Percentiles rank a stretch among this genome's conserved stretches.
These are phyloP conservation scores for Ypsolopha scabrella DNA, from an alignment of 2,888 invertebrate genomes.

Conservation along the genomic window DNA sequence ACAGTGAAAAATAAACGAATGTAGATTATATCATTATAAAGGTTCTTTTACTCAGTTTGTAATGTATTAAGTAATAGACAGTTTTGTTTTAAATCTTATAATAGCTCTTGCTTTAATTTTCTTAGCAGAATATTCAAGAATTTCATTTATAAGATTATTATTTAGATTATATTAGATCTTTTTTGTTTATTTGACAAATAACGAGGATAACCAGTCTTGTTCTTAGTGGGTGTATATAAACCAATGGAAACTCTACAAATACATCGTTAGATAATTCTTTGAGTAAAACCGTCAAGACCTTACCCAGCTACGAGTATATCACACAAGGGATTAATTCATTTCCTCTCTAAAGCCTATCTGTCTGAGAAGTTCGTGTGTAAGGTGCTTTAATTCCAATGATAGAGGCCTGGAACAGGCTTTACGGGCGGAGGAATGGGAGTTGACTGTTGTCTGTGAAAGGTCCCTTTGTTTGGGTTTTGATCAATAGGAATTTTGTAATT, in stretches of 20 bases:
- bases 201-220: no score
- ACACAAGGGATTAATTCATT: slow-evolving; percentile 1
- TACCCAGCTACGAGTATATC: background rate
- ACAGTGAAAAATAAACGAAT: no score
- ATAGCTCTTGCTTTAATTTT: no score
- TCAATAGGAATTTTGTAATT: background rate
- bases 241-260: background rate
- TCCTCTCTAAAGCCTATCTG: background rate
- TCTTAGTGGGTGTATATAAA: no score
- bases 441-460: background rate
- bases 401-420: background rate
- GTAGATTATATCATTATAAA: no score
- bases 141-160: no score
- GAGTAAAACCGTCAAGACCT: background rate
- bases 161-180: no score
- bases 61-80: no score
- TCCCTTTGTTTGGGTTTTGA: background rate
- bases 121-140: no score
- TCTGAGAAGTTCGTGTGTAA: background rate
- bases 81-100: no score
- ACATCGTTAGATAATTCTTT: background rate
- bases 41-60: no score
- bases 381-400: background rate
- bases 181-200: no score
- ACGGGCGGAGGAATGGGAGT: background rate